Conservation (phyloP, 2,888 invertebrate species). For the Falcaria lacertinaria region DNA sequence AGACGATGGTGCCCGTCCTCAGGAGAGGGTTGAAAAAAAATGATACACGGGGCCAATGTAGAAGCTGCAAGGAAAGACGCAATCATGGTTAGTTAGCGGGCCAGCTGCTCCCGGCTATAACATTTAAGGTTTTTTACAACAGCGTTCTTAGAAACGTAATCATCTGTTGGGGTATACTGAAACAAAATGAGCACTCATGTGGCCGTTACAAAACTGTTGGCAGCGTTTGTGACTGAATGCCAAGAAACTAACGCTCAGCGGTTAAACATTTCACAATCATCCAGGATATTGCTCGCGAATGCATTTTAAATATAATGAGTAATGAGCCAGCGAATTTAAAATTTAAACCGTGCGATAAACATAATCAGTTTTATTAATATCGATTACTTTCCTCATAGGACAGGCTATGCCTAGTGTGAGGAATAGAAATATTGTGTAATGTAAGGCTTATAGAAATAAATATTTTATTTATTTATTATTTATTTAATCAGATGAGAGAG, state of each 20-base stretch:
- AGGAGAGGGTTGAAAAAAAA: conserved; percentile 69
- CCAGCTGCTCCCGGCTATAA: conserved; percentile 63
- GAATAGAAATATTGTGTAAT: no score
- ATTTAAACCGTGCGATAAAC: conserved; percentile 49
- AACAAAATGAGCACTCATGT: conserved; percentile 30
- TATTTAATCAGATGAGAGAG: no score
- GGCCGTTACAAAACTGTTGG: no score
- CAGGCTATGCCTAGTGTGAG: no score
- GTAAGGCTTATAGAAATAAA: no score
- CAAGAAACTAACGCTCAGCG: conserved; percentile 10
- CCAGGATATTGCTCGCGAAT: conserved; percentile 25
- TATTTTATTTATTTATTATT: no score
- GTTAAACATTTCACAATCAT: conserved; percentile 24
- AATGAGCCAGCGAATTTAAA: conserved; percentile 47
- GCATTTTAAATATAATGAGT: conserved; percentile 42
- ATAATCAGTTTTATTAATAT: conserved; percentile 65
- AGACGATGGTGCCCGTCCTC: conserved; percentile 52
- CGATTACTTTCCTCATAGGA: no score
- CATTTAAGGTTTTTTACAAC: conserved; percentile 58
- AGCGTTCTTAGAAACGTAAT: conserved; percentile 28
- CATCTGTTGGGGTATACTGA: conserved; percentile 32
- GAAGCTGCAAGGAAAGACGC: conserved; percentile 28
- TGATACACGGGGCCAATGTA: conserved; percentile 53
- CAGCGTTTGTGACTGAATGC: conserved; percentile 5
- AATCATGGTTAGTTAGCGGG: conserved; percentile 66